Evolutionary conservation across 2,113 vertebrate genomes (phyloP), one percentile per base, ranked within the genome.

Genomic region (Microcebus griseorufus): DNA sequence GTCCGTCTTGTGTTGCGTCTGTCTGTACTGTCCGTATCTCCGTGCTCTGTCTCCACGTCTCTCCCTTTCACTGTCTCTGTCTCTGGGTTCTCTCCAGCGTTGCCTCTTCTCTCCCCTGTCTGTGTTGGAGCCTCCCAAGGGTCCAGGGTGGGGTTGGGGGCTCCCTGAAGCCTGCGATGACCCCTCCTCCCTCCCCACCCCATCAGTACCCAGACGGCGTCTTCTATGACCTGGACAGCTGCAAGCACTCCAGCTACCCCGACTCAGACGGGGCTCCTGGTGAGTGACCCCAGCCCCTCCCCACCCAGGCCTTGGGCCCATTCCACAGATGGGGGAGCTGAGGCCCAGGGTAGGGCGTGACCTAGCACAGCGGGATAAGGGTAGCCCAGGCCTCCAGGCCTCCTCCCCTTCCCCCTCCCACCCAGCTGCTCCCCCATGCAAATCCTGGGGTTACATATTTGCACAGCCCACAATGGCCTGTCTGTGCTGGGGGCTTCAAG

Each of bases 151-250:
- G 73, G 80, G 13, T 2, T 14, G 18, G 65, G 78, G 37, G 3
- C 13, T 39, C 48, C 89, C 39, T 10, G 4, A 51, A 53, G 20
- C 81, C 39, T 20, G 55, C 20, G 8, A 6, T 95, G 83, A 97
- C 69, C 25, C 22, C 32, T 72, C 37, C 65, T 9, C 8, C 18
- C 72, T 1, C 5, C 29, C 55, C 20, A 60, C 23, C 72, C 55
- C n/a, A 16, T 60, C 90, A 98, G 97, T 98, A 98, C 91, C 85
- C 98, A 13, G 98, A 98, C 39, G 96, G 97, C 0, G 69, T 97
- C 89, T 97, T 98, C 88, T 98, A 97, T 0, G 97, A 98, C 60
- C 78, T 98, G 90, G 98, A 98, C 42, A 95, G 95, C 37, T 96
- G 96, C 73, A 96, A 97, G 32, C 97, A 97, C 37, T 65, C 96